phyloP scores from a whole-genome alignment of 2,797 vertebrate species.

The Fratercula arctica region DNA sequence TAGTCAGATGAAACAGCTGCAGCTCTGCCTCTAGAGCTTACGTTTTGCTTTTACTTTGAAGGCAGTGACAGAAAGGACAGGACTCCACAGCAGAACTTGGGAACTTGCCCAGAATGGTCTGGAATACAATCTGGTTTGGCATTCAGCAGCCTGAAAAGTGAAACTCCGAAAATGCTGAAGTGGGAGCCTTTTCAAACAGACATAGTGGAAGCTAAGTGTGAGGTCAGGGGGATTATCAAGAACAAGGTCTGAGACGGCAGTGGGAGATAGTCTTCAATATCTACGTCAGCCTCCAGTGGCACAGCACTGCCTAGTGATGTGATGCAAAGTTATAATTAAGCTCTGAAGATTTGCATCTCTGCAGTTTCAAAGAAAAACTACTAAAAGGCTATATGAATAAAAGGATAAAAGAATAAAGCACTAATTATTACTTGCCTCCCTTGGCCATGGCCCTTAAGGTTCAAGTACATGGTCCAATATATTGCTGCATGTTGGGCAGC shows the following conservation, averaged over 20 bases:
- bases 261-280: neutral
- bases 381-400: neutral
- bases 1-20: neutral
- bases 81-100: neutral
- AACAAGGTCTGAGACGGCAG: neutral
- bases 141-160: neutral
- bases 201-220: neutral
- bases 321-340: neutral
- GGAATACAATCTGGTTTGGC: neutral
- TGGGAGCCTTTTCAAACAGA: neutral
- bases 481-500: neutral
- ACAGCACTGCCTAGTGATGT: neutral
- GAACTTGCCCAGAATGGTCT: neutral
- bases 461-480: neutral
- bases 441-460: rapidly evolving
- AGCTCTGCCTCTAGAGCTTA: neutral
- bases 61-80: neutral
- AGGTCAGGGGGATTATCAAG: neutral
- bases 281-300: neutral
- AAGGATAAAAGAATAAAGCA: neutral
- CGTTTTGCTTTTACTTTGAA: neutral
- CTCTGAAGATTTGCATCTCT: neutral
- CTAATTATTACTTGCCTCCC: neutral
- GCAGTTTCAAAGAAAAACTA: neutral
- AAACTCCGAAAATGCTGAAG: neutral